These are phyloP conservation scores for Microctenopoma steveboyesi DNA, from an alignment of 2,797 vertebrate genomes.

Conservation along the genomic window DNA sequence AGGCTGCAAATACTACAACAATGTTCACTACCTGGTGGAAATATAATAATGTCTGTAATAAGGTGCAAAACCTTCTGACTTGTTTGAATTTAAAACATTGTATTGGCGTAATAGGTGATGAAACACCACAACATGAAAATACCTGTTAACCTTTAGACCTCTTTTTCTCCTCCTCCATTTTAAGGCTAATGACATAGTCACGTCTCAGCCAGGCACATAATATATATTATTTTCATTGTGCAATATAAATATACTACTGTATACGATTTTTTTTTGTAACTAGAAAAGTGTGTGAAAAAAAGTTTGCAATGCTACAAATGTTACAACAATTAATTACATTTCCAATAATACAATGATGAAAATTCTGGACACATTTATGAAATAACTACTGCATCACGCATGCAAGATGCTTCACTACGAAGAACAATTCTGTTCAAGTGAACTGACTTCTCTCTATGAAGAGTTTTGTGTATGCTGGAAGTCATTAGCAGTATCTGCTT, in stretches of 20 bases:
- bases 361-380: constrained; percentile 19
- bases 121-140: not conserved
- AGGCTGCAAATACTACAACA: not conserved
- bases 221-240: constrained; percentile 7
- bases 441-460: constrained; percentile 60
- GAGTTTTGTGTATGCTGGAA: constrained; percentile 62
- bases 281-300: too few relatives aligned
- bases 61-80: not conserved
- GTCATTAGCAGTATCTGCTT: constrained; percentile 79
- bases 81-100: too few relatives aligned
- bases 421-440: constrained; percentile 62
- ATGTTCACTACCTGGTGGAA: not conserved
- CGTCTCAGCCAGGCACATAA: not conserved
- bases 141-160: not conserved
- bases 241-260: not conserved
- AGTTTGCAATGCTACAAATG: constrained; percentile 6
- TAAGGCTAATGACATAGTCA: not conserved
- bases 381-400: constrained; percentile 44
- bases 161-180: constrained; percentile 6
- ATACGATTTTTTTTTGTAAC: too few relatives aligned
- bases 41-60: not conserved
- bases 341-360: constrained; percentile 9
- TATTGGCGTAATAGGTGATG: not conserved
- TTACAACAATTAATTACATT: constrained; percentile 8
- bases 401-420: constrained; percentile 25